Evolutionary conservation across 2,113 vertebrate species (phyloP), one percentile per base, ranked within the genome.

Genomic region (Gobiocypris rarus): DNA sequence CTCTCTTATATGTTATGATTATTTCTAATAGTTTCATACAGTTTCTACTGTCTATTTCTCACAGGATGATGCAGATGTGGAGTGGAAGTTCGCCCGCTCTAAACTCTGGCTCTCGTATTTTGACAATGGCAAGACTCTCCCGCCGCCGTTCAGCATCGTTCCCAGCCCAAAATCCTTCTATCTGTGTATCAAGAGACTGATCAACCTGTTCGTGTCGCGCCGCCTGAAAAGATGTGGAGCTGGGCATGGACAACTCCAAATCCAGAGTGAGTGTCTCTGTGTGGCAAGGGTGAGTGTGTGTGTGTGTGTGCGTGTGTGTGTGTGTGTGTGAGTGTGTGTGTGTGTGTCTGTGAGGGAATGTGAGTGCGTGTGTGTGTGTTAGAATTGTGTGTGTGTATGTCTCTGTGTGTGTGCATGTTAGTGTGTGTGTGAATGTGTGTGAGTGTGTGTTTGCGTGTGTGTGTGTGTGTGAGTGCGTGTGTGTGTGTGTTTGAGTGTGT

Each of bases 41-140:
- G 17, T 5, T 11, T 71, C 38, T 43, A 24, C 19, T 4, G 31
- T 86, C 9, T 73, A 71, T 8, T 31, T 85, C 79, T 82, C 48
- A 1, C 87, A 97, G 96, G 96, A 96, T 84, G 96, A 97, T 90
- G 95, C 96, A 52, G 96, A 97, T 3, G 96, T 97, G 22, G 96
- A 97, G 81, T 97, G 96, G 96, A 97, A 97, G 84, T 97, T 97
- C 34, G 96, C 96, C 22, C 94, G 96, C 41, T 96, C 96, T 13
- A 97, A 97, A 84, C 95, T 97, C 48, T 97, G 96, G 96, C 87
- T 97, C 34, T 97, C 96, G 0, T 97, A 97, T 87, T 97, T 97
- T 85, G 96, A 97, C 90, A 95, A 96, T 71, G 96, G 96, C 4
- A 97, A 96, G 88, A 97, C 96, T 0, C 93, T 97, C 59, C 96